Evolutionary conservation across 1,140 invertebrate species (phyloP).

Genomic region (Ostrea denselamellosa): DNA sequence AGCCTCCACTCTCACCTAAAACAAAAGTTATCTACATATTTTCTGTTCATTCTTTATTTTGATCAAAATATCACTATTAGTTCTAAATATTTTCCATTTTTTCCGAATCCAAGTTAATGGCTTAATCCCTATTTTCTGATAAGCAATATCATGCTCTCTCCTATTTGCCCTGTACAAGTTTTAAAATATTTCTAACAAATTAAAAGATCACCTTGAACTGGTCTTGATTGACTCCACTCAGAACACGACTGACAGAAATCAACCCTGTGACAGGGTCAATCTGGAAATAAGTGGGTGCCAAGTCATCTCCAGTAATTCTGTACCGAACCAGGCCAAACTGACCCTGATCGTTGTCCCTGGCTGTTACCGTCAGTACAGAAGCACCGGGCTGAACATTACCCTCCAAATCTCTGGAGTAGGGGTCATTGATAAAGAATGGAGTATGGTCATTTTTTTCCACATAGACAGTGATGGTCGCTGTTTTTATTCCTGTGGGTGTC

Average conservation of each 20-base stretch:
- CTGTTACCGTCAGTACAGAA: slow-evolving; percentile 55
- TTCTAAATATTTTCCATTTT: no score
- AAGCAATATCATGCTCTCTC: not conserved
- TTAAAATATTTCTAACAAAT: not conserved
- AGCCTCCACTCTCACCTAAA: slow-evolving; percentile 78
- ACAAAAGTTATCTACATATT: not conserved
- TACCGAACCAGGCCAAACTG: slow-evolving; percentile 53
- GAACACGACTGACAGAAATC: slow-evolving; percentile 60
- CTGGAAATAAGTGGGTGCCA: slow-evolving; percentile 58
- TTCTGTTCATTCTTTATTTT: no score
- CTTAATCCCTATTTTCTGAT: not conserved
- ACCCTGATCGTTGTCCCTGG: slow-evolving; percentile 59
- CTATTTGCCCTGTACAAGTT: not conserved
- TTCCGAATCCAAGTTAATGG: no score
- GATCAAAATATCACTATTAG: no score
- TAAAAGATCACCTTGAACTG: slow-evolving; percentile 12
- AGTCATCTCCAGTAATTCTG: slow-evolving; percentile 46
- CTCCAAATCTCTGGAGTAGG: slow-evolving; percentile 59
- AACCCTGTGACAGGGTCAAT: slow-evolving; percentile 60
- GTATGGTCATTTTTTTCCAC: slow-evolving; percentile 64
- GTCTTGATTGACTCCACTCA: slow-evolving; percentile 50
- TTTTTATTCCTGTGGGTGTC: slow-evolving; percentile 22
- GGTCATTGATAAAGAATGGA: slow-evolving; percentile 63
- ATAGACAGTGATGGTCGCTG: slow-evolving; percentile 58
- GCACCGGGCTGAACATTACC: slow-evolving; percentile 44